These are phyloP conservation scores for Caprella mutica DNA, from an alignment of 2,888 invertebrate genomes.

Conservation along the genomic window DNA sequence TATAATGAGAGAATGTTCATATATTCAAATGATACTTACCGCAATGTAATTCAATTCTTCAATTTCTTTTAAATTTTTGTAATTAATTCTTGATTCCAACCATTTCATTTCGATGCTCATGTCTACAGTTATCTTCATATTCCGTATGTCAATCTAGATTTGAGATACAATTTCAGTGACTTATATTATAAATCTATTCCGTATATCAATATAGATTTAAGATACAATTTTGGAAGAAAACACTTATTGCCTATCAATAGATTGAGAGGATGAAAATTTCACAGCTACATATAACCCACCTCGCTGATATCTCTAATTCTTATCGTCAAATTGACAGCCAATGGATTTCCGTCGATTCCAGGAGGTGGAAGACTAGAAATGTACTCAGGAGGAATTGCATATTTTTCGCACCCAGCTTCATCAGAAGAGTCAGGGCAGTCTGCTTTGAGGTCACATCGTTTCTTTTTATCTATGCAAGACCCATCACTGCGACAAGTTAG, in stretches of 20 bases:
- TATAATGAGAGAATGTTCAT: no score
- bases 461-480: neutral
- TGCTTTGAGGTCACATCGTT: conserved; percentile 4
- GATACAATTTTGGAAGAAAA: no score
- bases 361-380: neutral
- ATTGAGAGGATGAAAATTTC: no score
- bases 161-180: no score
- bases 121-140: conserved; percentile 27
- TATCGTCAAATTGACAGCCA: conserved; percentile 7
- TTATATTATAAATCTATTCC: no score
- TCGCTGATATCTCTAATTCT: conserved; percentile 3
- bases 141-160: conserved; percentile 27
- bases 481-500: conserved; percentile 5
- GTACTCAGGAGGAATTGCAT: neutral
- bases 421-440: conserved; percentile 10
- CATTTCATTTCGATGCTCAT: conserved; percentile 12
- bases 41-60: conserved; percentile 22
- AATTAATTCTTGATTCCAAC: conserved; percentile 21
- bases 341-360: neutral
- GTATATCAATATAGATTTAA: no score
- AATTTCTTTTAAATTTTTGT: conserved; percentile 15
- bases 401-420: conserved; percentile 6
- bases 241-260: no score
- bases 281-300: no score
- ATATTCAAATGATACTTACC: conserved; percentile 11